A percentile compares a stretch with the other conserved stretches of the same genome.
phyloP scores from a whole-genome alignment of 1,140 invertebrate genomes.

The Temnothorax nylanderi region DNA sequence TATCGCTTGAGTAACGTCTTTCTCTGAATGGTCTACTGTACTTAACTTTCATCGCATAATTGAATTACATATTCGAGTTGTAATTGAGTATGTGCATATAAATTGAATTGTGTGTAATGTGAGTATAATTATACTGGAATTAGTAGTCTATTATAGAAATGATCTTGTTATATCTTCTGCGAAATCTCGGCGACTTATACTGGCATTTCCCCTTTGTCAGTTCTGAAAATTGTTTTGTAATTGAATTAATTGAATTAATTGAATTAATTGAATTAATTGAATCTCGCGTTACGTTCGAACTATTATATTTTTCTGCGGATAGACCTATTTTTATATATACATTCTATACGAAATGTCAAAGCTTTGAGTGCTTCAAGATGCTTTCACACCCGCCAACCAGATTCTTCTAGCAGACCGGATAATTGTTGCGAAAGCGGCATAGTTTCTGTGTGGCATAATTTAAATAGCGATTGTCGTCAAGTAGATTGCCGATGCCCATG shows the following conservation, averaged over 20 bases:
- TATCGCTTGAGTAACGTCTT: background rate
- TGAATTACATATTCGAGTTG: background rate
- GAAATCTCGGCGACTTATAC: background rate
- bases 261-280: background rate
- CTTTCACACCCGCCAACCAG: slow-evolving; percentile 64
- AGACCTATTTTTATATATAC: background rate
- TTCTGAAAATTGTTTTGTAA: background rate
- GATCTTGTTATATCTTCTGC: background rate
- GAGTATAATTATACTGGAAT: slow-evolving; percentile 16
- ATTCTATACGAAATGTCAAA: background rate
- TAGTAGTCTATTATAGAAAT: slow-evolving; percentile 16
- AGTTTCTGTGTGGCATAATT: slow-evolving; percentile 71
- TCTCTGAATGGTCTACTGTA: background rate
- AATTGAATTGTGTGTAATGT: background rate
- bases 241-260: background rate
- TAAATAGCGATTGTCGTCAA: slow-evolving; percentile 70
- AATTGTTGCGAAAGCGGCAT: slow-evolving; percentile 76
- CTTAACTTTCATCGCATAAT: slow-evolving; percentile 11
- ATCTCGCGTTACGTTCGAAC: background rate
- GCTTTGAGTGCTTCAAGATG: slow-evolving; percentile 16
- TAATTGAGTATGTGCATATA: background rate
- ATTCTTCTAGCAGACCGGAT: slow-evolving; percentile 66
- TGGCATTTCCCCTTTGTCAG: background rate
- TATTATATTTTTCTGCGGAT: background rate
- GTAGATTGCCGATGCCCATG: slow-evolving; percentile 52